phyloP scores from a whole-genome alignment of 2,113 vertebrate genomes.

The Neogale vison region DNA sequence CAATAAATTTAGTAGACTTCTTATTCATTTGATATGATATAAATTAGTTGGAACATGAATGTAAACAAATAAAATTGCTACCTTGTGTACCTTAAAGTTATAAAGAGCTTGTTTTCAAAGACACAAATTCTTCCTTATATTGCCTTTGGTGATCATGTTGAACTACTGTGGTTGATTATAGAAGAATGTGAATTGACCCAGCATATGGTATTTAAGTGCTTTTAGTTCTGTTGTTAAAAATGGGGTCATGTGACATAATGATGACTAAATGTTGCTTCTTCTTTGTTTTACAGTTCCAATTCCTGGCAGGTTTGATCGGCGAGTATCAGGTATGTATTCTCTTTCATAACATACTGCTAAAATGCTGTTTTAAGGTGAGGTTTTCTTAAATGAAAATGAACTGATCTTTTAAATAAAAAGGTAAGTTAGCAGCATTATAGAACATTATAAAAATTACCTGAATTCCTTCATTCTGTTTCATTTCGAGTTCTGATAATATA shows the following conservation, averaged over 20 bases:
- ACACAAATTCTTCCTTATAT: background rate
- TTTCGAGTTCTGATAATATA: background rate
- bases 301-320: conserved; percentile 93
- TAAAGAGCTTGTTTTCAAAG: conserved; percentile 19
- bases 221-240: background rate
- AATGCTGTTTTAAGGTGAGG: conserved; percentile 21
- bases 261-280: conserved; percentile 50
- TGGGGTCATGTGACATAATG: background rate
- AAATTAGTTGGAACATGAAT: background rate
- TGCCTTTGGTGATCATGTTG: conserved; percentile 8
- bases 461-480: background rate
- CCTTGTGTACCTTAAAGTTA: background rate
- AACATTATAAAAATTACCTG: conserved; percentile 33
- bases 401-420: conserved; percentile 33
- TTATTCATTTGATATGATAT: conserved; percentile 3
- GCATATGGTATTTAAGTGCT: background rate
- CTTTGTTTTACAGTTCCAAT: conserved; percentile 89
- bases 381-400: conserved; percentile 43
- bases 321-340: conserved; percentile 94
- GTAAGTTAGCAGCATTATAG: background rate
- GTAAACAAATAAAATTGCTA: conserved; percentile 18
- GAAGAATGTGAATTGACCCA: background rate
- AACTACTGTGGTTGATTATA: background rate
- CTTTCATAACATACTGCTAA: conserved; percentile 38
- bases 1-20: background rate